These are phyloP conservation scores for Echiichthys vipera DNA, from an alignment of 2,797 vertebrate genomes.

Conservation along the genomic window DNA sequence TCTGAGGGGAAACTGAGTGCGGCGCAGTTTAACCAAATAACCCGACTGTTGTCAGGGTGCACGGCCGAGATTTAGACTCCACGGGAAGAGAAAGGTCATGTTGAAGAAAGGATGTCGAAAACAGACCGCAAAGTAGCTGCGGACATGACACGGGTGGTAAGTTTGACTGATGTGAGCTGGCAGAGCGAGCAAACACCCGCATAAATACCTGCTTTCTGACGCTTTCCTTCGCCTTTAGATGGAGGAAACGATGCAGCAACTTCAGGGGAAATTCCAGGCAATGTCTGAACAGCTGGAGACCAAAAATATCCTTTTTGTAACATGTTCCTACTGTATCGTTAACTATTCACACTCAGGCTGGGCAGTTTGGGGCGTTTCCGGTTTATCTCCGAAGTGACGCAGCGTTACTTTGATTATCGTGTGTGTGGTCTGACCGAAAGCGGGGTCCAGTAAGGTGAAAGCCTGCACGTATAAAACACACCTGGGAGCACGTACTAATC, in stretches of 20 bases:
- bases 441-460: too few species aligned
- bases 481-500: neutral
- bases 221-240: slow-evolving; percentile 74
- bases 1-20: neutral
- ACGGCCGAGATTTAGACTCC: fast-evolving
- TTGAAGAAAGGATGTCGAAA: slow-evolving; percentile 70
- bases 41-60: fast-evolving
- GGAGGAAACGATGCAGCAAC: slow-evolving; percentile 85
- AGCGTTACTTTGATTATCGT: too few species aligned
- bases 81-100: fast-evolving
- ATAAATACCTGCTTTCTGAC: neutral
- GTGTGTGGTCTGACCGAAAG: too few species aligned
- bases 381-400: neutral
- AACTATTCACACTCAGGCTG: too few species aligned
- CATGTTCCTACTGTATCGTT: too few species aligned
- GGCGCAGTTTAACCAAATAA: neutral
- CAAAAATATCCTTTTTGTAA: slow-evolving; percentile 87
- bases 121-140: slow-evolving; percentile 58
- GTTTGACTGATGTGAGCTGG: slow-evolving; percentile 14
- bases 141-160: slow-evolving; percentile 75
- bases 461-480: too few species aligned
- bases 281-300: slow-evolving; percentile 85
- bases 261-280: slow-evolving; percentile 86
- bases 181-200: neutral
- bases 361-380: neutral